Base-by-base conservation (phyloP, 2,113 vertebrate genomes). In the Laterallus jamaicensis region DNA sequence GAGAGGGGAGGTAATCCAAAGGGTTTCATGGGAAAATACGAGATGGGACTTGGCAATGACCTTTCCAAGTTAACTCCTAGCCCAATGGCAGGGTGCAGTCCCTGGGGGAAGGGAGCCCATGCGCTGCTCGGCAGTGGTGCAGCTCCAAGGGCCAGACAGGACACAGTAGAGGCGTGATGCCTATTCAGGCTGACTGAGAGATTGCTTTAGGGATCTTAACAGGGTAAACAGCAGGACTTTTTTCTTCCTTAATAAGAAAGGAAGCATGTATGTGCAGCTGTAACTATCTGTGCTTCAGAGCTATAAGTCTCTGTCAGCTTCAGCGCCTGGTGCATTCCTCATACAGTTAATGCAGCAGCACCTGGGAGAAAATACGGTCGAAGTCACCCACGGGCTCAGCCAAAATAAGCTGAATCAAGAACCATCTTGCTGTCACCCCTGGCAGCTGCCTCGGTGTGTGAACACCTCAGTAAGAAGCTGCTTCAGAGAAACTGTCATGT, bases 291-390 rank as follows among this genome's bases (percentile, higher is more conserved):
- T 75, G 54, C 49, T 91, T 58, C 70, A 69, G 77, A 94, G 78
- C 86, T 85, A 1, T 88, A 93, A 82, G 62, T 95, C 91, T 93
- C 82, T 90, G 85, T 90, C 92, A 93, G 88, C 88, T 83, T 86
- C 71, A 42, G 75, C 86, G 68, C 64, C 29, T 58, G 55, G 55
- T 86, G 82, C 40, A 56, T 93, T 96, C 86, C 76, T 94, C 54
- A 11, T 35, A 21, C 42, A 49, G 56, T 80, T 95, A 93, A 79
- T 92, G 83, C 86, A 82, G 88, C 66, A 75, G 77, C 75, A 84
- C 86, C 88, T 93, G 66, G 80, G 59, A 77, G 88, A 79, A 94
- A 87, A 73, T 73, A 47, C 3, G 64, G 90, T 86, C 0, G 0
- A 90, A 93, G 49, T 92, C 68, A 88, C 85, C 81, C 81, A n/a